These are phyloP conservation scores for Bothrops jararaca DNA, from an alignment of 2,113 vertebrate genomes.

Conservation along the genomic window DNA sequence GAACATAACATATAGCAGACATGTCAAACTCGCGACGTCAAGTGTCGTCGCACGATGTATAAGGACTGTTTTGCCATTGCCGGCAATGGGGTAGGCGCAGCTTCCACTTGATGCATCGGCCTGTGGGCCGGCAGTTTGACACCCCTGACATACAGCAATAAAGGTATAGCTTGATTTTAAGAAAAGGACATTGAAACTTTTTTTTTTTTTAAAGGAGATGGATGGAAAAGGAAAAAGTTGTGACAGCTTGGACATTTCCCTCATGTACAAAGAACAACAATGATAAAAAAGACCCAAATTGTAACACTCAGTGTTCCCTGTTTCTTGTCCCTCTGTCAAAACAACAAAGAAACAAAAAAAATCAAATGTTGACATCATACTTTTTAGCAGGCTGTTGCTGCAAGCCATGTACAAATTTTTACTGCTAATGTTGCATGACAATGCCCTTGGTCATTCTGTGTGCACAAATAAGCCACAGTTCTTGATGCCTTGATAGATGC, in stretches of 20 bases:
- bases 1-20: neutral
- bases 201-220: neutral
- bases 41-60: too few species aligned
- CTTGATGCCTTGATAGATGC: neutral
- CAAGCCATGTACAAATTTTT: neutral
- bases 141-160: neutral
- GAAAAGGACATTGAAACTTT: neutral
- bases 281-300: neutral
- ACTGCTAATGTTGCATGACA: neutral
- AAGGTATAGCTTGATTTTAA: neutral
- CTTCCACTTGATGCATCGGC: too few species aligned
- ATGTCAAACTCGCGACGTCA: too few species aligned
- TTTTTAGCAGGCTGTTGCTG: neutral
- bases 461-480: neutral
- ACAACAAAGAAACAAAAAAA: neutral
- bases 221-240: neutral
- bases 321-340: neutral
- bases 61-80: too few species aligned
- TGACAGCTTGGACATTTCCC: neutral
- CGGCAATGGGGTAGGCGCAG: too few species aligned
- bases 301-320: neutral
- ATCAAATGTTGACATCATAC: neutral
- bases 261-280: neutral
- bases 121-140: too few species aligned
- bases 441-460: neutral